Conservation (phyloP, 2,797 vertebrate species). For the Eidolon dupreanum region DNA sequence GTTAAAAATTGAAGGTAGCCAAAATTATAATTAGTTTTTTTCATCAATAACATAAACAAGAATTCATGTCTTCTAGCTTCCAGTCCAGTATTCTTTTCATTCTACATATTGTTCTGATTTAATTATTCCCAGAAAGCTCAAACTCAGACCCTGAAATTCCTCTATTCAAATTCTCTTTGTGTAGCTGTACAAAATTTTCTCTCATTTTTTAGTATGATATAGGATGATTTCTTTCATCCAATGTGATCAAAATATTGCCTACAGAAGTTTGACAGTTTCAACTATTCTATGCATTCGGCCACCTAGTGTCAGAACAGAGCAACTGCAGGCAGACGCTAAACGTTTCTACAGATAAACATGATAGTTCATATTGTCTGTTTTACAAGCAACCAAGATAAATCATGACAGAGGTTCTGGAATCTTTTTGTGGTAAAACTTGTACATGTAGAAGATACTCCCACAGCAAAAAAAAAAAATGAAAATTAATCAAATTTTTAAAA, state of each 20-base stretch:
- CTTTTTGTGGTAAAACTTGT: not conserved
- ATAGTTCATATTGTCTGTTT: not conserved
- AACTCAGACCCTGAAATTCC: not conserved
- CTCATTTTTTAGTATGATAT: not conserved
- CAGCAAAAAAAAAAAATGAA: conserved; percentile 29
- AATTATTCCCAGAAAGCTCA: conserved; percentile 13
- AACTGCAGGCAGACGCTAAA: conserved; percentile 19
- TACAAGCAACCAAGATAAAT: conserved; percentile 17
- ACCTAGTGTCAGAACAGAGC: conserved; percentile 35
- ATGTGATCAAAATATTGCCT: not conserved
- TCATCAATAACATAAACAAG: not conserved
- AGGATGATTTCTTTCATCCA: not conserved
- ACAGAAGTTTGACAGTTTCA: not conserved
- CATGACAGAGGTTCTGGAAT: not conserved
- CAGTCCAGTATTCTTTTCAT: not conserved
- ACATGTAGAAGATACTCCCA: not conserved
- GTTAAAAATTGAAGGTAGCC: not conserved
- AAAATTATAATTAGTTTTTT: not conserved
- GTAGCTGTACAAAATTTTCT: not conserved
- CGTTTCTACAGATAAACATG: not conserved
- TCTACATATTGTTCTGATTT: not conserved
- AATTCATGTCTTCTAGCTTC: not conserved
- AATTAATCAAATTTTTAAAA: not conserved
- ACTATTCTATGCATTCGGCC: not conserved
- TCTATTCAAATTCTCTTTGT: not conserved